Evolutionary conservation across 2,888 invertebrate species (phyloP).

Genomic region (Nasonia oneida): DNA sequence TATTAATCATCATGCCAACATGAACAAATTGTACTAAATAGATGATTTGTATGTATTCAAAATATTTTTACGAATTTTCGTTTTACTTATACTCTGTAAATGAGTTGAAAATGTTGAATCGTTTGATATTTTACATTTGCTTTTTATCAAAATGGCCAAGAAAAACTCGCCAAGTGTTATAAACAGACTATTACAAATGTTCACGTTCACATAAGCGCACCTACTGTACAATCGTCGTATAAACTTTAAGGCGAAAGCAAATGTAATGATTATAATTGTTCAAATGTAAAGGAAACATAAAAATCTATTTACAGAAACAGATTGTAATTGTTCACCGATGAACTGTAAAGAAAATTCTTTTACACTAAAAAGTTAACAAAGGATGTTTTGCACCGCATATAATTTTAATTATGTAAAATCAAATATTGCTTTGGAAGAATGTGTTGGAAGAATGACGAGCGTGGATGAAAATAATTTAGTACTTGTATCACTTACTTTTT

Average conservation of each 20-base stretch:
- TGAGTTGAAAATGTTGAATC: not conserved
- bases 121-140: not conserved
- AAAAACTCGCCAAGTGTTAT: constrained; percentile 8
- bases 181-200: constrained; percentile 38
- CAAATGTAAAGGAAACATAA: constrained; percentile 54
- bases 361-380: constrained; percentile 14
- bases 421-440: constrained; percentile 8
- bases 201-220: constrained; percentile 42
- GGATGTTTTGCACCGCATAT: not conserved
- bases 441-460: not conserved
- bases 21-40: not conserved
- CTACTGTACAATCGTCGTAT: constrained; percentile 42
- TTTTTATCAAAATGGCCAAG: constrained; percentile 21
- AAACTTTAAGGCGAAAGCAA: constrained; percentile 28
- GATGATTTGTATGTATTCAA: not conserved
- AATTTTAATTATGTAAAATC: constrained; percentile 33
- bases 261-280: constrained; percentile 53
- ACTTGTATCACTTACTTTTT: constrained; percentile 7
- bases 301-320: constrained; percentile 10
- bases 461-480: constrained; percentile 23
- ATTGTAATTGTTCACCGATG: constrained; percentile 22
- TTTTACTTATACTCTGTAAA: not conserved
- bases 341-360: constrained; percentile 29
- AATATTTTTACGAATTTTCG: not conserved
- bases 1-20: not conserved